Evolutionary conservation across 2,888 invertebrate species (phyloP).

Genomic region (Metellina segmentata): DNA sequence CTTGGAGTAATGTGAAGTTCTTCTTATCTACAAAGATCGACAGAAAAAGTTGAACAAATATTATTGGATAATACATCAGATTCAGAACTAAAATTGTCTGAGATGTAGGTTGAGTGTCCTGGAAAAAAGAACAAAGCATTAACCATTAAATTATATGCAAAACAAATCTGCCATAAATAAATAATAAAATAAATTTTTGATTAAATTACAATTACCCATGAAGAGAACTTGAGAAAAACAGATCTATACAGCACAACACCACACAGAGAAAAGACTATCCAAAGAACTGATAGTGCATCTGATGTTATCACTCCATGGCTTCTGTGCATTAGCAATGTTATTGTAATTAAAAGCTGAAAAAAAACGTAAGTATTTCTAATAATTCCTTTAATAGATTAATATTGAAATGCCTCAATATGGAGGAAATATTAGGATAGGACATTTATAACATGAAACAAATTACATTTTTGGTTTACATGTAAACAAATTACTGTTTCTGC

Average conservation of each 20-base stretch:
- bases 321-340: conserved; percentile 18
- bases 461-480: neutral
- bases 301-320: conserved; percentile 30
- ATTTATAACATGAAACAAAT: neutral
- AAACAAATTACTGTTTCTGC: neutral
- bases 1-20: conserved; percentile 13
- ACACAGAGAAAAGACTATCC: conserved; percentile 33
- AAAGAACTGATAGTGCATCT: conserved; percentile 24
- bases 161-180: neutral
- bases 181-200: neutral
- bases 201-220: conserved; percentile 15
- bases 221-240: conserved; percentile 19
- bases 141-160: neutral
- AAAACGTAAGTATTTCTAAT: neutral
- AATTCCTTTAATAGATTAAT: neutral
- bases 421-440: neutral
- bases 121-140: neutral
- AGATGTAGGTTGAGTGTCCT: conserved; percentile 25
- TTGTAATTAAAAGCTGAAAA: conserved; percentile 31
- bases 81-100: conserved; percentile 23
- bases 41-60: conserved; percentile 43
- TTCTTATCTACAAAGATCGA: conserved; percentile 49
- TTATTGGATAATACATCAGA: conserved; percentile 33
- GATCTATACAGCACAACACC: conserved; percentile 43
- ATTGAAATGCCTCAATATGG: neutral